These are phyloP conservation scores for Macrochelys suwanniensis DNA, from an alignment of 2,797 vertebrate genomes.

Conservation along the genomic window DNA sequence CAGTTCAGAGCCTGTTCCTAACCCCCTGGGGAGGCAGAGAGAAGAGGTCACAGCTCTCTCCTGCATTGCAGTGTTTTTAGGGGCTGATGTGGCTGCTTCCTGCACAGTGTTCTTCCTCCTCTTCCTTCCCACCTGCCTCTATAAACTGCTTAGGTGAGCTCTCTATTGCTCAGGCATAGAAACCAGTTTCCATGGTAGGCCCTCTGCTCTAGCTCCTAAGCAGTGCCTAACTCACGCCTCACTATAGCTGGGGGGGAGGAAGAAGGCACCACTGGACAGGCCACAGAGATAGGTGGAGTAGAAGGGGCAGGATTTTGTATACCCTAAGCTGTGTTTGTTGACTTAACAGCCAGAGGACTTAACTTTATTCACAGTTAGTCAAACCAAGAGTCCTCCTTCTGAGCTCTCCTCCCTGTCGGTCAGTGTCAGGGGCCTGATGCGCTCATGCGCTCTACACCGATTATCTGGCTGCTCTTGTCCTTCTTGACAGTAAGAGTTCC, in stretches of 20 bases:
- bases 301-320: not conserved
- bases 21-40: not conserved
- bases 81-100: not conserved
- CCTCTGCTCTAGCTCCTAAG: not conserved
- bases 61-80: not conserved
- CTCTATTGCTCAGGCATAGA: not conserved
- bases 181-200: not conserved
- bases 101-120: not conserved
- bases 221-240: not conserved
- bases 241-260: not conserved
- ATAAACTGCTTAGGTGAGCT: not conserved
- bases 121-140: constrained; percentile 39
- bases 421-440: not conserved
- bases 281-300: not conserved
- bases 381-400: not conserved
- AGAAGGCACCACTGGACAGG: not conserved
- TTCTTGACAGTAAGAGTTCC: not conserved
- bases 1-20: not conserved
- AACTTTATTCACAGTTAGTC: not conserved
- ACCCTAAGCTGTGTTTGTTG: not conserved
- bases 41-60: not conserved
- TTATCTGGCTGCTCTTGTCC: not conserved
- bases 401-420: not conserved
- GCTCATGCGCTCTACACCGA: not conserved
- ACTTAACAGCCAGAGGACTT: not conserved